Base-by-base conservation (phyloP, 2,888 invertebrate genomes). In the Oligia fasciuncula region DNA sequence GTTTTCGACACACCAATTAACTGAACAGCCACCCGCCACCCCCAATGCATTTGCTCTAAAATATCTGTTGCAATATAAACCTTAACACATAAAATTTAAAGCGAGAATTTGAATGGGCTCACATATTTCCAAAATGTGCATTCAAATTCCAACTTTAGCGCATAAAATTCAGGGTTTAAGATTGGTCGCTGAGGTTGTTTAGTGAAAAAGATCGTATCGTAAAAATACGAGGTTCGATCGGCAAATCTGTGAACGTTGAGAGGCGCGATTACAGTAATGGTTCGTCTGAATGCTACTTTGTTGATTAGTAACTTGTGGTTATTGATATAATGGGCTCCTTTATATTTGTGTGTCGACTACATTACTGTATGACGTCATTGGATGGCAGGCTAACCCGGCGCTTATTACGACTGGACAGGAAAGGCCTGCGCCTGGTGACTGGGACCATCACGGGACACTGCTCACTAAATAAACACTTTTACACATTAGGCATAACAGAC, bases 1-100 rank as follows among this genome's bases (percentile, higher is more conserved):
- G 83, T 73, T 88, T 85, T 85, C 84, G 83, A 90, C 87, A 81
- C 84, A 83, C 85, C 91, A 91, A 91, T 91, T 91, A 92, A 88
- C 83, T 76, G 80, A 86, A 90, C 81, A 86, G 71, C 82, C 77
- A 73, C 73, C 80, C 62, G 23, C 82, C 73, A 62, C 75, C 79
- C 69, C 57, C 71, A 73, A 84, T 86, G 83, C 84, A 81, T 77
- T 79, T 77, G 0, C 76, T 85, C 63, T 68, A 62, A 80, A 84
- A 67, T 81, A 69, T 62, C 14, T 67, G 9, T 43, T 65, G 40
- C 49, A 87, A 88, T 78, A 69, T 71, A 75, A 81, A 84, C 88
- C 79, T 79, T 84, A 79, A 79, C n/a, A 46, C 35, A 35, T 57
- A 72, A 51, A 73, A 73, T 71, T 77, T 77, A 85, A 76, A 87